These are phyloP conservation scores for Kobus ellipsiprymnus DNA, from an alignment of 2,113 vertebrate species.

Conservation along the genomic window DNA sequence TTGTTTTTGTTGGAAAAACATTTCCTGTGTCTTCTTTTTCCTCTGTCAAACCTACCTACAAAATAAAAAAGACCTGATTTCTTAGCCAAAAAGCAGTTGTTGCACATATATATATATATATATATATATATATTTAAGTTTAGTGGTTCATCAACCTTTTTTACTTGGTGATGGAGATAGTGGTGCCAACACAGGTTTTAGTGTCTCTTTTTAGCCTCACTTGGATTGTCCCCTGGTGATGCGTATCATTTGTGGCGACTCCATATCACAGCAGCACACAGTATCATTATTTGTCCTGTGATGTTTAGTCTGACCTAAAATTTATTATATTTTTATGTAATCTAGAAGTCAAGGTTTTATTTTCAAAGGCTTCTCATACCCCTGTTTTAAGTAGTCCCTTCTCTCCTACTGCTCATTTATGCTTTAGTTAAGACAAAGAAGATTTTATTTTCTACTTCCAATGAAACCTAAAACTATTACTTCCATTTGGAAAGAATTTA, in stretches of 20 bases:
- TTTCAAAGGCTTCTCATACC: background rate
- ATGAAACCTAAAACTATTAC: background rate
- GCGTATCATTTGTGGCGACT: background rate
- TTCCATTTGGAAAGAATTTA: constrained; percentile 5
- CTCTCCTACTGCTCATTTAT: background rate
- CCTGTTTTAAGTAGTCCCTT: constrained; percentile 10
- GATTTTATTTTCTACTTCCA: background rate
- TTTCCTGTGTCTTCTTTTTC: background rate
- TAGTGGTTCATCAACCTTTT: background rate
- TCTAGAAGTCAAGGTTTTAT: constrained; percentile 19
- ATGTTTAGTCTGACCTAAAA: background rate
- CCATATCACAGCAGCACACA: background rate
- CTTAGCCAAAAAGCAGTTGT: background rate
- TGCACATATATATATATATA: background rate
- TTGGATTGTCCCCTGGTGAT: background rate
- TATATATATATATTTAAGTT: background rate
- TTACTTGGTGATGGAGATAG: background rate
- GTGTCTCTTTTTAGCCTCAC: background rate
- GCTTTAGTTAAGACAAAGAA: background rate
- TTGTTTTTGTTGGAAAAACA: background rate
- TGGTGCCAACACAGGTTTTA: background rate
- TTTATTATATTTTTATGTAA: background rate
- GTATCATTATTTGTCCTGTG: background rate
- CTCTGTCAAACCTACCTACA: background rate
- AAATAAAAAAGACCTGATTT: background rate